These are phyloP conservation scores for Caradrina clavipalpis DNA, from an alignment of 2,888 invertebrate genomes.

Conservation along the genomic window DNA sequence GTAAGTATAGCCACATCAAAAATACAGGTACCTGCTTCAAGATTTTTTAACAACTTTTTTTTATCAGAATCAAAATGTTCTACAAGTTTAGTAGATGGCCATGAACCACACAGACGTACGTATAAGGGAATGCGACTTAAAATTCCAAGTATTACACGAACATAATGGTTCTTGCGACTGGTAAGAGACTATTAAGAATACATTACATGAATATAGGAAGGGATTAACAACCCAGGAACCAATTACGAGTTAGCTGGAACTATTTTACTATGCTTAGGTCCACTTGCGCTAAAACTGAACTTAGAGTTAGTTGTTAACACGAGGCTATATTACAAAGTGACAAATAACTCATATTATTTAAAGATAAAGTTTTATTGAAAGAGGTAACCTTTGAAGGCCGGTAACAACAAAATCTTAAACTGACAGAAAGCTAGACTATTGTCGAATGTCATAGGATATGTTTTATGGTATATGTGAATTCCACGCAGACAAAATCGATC, in stretches of 20 bases:
- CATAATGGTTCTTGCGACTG: slow-evolving; percentile 42
- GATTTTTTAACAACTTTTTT: slow-evolving; percentile 25
- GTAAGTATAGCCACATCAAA: not conserved
- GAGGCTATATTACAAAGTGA: too few relatives aligned
- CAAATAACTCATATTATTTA: too few relatives aligned
- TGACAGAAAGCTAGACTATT: too few relatives aligned
- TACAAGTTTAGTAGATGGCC: slow-evolving; percentile 56
- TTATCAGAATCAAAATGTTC: slow-evolving; percentile 6
- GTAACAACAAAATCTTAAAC: too few relatives aligned
- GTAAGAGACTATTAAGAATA: slow-evolving; percentile 41
- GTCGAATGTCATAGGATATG: too few relatives aligned
- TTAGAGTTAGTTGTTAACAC: too few relatives aligned
- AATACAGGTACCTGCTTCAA: slow-evolving; percentile 4
- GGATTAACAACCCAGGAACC: slow-evolving; percentile 31
- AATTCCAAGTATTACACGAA: slow-evolving; percentile 57
- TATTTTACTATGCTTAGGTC: not conserved
- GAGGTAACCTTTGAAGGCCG: too few relatives aligned
- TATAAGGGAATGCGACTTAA: slow-evolving; percentile 56
- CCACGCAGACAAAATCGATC: too few relatives aligned
- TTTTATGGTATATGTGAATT: too few relatives aligned
- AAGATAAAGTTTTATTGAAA: too few relatives aligned
- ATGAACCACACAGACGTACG: slow-evolving; percentile 49
- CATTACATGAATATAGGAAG: slow-evolving; percentile 43
- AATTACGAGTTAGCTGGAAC: slow-evolving; percentile 18
- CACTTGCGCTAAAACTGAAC: too few relatives aligned